Evolutionary conservation across 1,140 invertebrate genomes (phyloP).

Genomic region (Samia ricini): DNA sequence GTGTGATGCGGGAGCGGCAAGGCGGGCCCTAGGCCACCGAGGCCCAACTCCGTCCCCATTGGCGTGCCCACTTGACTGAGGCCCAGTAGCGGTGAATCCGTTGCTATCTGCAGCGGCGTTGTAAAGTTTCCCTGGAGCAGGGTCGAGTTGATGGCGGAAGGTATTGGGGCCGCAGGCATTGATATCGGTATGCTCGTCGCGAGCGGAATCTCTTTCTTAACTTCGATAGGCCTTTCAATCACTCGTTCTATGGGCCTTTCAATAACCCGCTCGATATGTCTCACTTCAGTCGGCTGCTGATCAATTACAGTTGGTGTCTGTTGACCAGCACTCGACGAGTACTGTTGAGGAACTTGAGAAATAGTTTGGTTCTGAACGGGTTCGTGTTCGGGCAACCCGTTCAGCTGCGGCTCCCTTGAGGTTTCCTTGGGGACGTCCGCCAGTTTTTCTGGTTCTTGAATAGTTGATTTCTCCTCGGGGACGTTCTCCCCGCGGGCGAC

Average conservation of each 20-base stretch:
- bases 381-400: conserved; percentile 42
- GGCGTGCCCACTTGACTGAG: conserved; percentile 61
- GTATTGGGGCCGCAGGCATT: conserved; percentile 33
- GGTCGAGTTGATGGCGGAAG: conserved; percentile 31
- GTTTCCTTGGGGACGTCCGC: conserved; percentile 28
- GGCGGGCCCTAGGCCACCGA: conserved; percentile 30
- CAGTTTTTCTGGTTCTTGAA: conserved; percentile 23
- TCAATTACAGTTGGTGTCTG: too few relatives aligned
- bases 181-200: conserved; percentile 21
- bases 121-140: conserved; percentile 47
- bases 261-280: background rate
- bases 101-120: conserved; percentile 63
- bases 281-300: conserved; percentile 20
- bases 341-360: conserved; percentile 54
- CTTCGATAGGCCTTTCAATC: conserved; percentile 12
- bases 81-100: conserved; percentile 52
- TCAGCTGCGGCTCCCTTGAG: conserved; percentile 29
- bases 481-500: conserved; percentile 72
- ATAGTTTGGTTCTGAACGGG: conserved; percentile 19
- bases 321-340: conserved; percentile 40
- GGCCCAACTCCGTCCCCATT: conserved; percentile 39
- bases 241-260: background rate
- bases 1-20: conserved; percentile 32
- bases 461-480: conserved; percentile 35
- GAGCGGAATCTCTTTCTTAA: conserved; percentile 14